Percentiles rank a stretch among this genome's conserved stretches.
Evolutionary conservation across 1,140 invertebrate species (phyloP).

Genomic region (Drosophila sechellia): DNA sequence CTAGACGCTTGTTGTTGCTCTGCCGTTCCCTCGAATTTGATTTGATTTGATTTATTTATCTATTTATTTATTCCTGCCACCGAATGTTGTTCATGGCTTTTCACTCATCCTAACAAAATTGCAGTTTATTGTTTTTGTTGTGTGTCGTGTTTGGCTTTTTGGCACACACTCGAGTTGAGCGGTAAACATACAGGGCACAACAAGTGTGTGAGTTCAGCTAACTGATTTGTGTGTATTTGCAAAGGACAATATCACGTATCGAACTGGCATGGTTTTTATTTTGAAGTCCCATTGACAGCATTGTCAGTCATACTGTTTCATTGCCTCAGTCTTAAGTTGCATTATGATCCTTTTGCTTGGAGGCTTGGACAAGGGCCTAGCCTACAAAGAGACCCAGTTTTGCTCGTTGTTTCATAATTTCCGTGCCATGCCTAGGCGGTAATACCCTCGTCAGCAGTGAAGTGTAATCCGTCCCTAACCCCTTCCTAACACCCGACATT

Average conservation of each 20-base stretch:
- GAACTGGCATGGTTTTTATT: too few relatives aligned
- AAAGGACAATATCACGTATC: too few relatives aligned
- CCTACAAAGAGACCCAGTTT: too few relatives aligned
- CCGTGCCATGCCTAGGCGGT: slow-evolving; percentile 15
- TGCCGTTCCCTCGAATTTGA: slow-evolving; percentile 28
- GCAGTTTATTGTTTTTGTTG: slow-evolving; percentile 16
- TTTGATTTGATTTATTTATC: slow-evolving; percentile 29
- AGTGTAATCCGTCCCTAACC: slow-evolving; percentile 1
- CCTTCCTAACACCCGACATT: not conserved
- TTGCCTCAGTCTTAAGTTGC: not conserved
- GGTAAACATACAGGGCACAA: slow-evolving; percentile 3
- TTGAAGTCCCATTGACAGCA: too few relatives aligned
- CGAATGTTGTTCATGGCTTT: slow-evolving; percentile 21
- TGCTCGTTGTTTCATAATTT: not conserved
- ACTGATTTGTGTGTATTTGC: not conserved
- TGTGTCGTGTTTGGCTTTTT: slow-evolving; percentile 33
- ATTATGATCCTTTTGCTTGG: not conserved
- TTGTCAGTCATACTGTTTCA: too few relatives aligned
- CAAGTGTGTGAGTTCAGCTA: slow-evolving; percentile 6
- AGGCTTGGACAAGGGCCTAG: too few relatives aligned
- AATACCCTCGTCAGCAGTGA: slow-evolving; percentile 37
- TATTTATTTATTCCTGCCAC: slow-evolving; percentile 44
- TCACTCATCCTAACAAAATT: slow-evolving; percentile 5
- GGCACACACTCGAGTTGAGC: slow-evolving; percentile 24
- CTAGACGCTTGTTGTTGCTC: not conserved